Base-by-base conservation (phyloP, 92 coral and sea anemone genomes). In the Parazoanthus swiftii region DNA sequence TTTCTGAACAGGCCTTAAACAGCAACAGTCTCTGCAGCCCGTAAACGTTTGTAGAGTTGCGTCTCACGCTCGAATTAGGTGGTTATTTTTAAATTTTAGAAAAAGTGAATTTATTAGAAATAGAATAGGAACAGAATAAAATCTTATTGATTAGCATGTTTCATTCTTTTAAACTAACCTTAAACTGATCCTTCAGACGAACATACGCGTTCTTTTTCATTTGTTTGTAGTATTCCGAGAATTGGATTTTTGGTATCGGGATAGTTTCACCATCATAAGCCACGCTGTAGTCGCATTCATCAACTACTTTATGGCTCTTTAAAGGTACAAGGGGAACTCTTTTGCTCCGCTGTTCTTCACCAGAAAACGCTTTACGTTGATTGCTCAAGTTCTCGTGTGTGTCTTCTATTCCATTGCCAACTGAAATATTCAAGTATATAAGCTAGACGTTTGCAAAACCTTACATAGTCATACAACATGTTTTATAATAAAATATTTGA, bases 231-330 rank as follows among this genome's bases (percentile, higher is more conserved):
- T 91, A 93, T 42, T 80, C 89, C 33, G 89, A 48, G 86, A 91
- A 93, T 72, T 80, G 88, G 70, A 75, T 50, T 33, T 89, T 76
- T 29, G 94, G 92, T 54, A 93, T 77, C 48, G 95, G 92, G 77
- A 89, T 88, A 71, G 92, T 88, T 43, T 86, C 85, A 4, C 89
- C 89, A 54, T 92, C 91, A 18, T 88, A 88, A 3, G 90, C 86
- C 37, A 91, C 90, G 37, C 92, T 76, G 68, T 89, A 91, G 80
- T 89, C 63, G 70, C 82, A 86, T 54, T 92, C 94, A 13, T 83
- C 82, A 23, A 20, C 48, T 33, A 39, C 82, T 74, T 85, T 38
- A 33, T 36, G 29, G 37, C 15, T 2, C 5, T 33, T 80, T 29
- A 80, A 80, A 25, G 89, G 85, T 37, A 74, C 43, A 13, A 42